A percentile compares a stretch with the other conserved stretches of the same genome.
Evolutionary conservation across 2,888 invertebrate genomes (phyloP).

Genomic region (Drosophila parthenogenetica): DNA sequence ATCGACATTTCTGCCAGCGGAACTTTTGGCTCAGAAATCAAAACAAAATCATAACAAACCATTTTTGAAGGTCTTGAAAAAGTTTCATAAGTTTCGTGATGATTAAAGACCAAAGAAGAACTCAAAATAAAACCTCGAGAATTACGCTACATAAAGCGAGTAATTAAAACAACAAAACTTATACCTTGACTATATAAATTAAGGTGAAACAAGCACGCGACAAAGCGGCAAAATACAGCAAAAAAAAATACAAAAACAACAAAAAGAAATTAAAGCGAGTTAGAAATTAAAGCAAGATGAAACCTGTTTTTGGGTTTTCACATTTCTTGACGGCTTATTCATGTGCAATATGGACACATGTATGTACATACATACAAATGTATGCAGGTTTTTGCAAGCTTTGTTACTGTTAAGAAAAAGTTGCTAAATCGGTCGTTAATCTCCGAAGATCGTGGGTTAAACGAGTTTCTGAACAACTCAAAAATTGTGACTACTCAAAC

Average conservation of each 20-base stretch:
- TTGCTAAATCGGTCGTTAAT: slow-evolving; percentile 56
- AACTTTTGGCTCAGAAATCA: not conserved
- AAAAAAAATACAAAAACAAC: not conserved
- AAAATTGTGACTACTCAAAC: not conserved
- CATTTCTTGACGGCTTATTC: slow-evolving; percentile 51
- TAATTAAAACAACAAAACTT: slow-evolving; percentile 14
- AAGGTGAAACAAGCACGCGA: slow-evolving; percentile 8
- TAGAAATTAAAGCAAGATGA: slow-evolving; percentile 35
- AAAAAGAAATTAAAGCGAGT: slow-evolving; percentile 16
- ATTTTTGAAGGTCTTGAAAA: slow-evolving; percentile 21
- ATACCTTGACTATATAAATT: slow-evolving; percentile 18
- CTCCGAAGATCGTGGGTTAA: slow-evolving; percentile 23
- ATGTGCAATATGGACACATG: slow-evolving; percentile 12
- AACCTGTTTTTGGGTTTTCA: slow-evolving; percentile 57
- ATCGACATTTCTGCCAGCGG: slow-evolving; percentile 17
- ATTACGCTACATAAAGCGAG: slow-evolving; percentile 31
- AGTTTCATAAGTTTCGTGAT: slow-evolving; percentile 25
- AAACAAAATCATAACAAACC: slow-evolving; percentile 5
- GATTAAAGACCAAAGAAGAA: slow-evolving; percentile 23
- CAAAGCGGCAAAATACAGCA: slow-evolving; percentile 14
- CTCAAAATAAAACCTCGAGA: slow-evolving; percentile 6
- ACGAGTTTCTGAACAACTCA: slow-evolving; percentile 3
- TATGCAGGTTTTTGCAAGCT: slow-evolving; percentile 12
- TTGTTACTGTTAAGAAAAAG: slow-evolving; percentile 32
- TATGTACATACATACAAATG: slow-evolving; percentile 2